Evolutionary conservation across 1,140 invertebrate species (phyloP).

Genomic region (Probaryconus sp.): DNA sequence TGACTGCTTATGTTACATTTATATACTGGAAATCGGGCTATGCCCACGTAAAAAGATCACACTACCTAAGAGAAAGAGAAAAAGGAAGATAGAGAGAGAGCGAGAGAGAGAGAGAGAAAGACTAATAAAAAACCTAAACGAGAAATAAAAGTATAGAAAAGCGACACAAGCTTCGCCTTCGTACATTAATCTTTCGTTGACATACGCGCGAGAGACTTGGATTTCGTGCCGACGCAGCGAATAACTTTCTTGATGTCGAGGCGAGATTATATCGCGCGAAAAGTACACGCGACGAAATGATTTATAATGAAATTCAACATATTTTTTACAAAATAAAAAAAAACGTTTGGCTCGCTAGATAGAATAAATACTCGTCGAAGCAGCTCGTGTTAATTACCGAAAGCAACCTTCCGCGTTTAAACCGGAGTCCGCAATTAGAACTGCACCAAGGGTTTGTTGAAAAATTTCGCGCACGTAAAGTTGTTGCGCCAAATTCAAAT

Average conservation of each 20-base stretch:
- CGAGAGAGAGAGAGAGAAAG: no score
- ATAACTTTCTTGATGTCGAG: slow-evolving; percentile 37
- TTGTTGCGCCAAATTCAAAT: slow-evolving; percentile 1
- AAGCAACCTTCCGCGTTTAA: no score
- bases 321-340: slow-evolving; percentile 19
- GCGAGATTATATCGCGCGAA: slow-evolving; percentile 36
- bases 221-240: slow-evolving; percentile 58
- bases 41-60: slow-evolving; percentile 9
- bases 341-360: not conserved
- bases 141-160: slow-evolving; percentile 32
- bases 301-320: slow-evolving; percentile 36
- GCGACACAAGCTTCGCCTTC: slow-evolving; percentile 30
- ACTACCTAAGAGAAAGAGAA: no score
- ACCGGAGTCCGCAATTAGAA: no score
- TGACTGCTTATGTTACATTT: slow-evolving; percentile 25
- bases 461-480: no score
- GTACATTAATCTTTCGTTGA: slow-evolving; percentile 50
- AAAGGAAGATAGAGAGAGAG: no score
- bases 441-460: no score
- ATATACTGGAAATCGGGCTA: not conserved
- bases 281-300: slow-evolving; percentile 58
- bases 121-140: slow-evolving; percentile 21
- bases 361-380: not conserved
- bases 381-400: not conserved
- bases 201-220: slow-evolving; percentile 44